A percentile compares a stretch with the other conserved stretches of the same genome.
phyloP scores from a whole-genome alignment of 2,797 vertebrate genomes.

The Trematocara caparti region DNA sequence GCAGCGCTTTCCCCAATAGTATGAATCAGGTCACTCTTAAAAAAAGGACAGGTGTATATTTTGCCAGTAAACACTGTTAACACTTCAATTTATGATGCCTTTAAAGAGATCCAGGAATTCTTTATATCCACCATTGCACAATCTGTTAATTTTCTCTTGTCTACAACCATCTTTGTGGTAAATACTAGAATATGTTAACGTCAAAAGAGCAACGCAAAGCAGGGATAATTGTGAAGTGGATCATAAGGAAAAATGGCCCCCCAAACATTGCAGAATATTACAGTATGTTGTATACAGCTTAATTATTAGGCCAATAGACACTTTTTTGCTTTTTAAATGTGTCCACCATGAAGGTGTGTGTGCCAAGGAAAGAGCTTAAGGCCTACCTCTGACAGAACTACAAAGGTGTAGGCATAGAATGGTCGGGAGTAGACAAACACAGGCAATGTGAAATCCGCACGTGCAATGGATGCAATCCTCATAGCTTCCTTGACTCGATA shows the following conservation, averaged over 20 bases:
- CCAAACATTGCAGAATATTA: background rate
- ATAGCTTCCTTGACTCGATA: conserved; percentile 87
- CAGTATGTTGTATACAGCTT: background rate
- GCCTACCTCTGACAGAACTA: conserved; percentile 86
- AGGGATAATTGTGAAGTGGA: background rate
- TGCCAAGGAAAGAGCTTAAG: background rate
- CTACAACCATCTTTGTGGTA: background rate
- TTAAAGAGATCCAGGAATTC: background rate
- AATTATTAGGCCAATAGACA: background rate
- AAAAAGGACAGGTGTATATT: background rate
- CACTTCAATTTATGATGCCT: background rate
- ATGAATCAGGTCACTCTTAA: conserved; percentile 84
- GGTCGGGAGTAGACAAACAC: conserved; percentile 90
- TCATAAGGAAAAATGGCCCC: background rate
- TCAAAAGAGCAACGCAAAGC: background rate
- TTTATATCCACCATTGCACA: background rate
- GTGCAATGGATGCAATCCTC: conserved; percentile 83
- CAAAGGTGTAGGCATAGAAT: conserved; percentile 87
- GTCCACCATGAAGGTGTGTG: background rate
- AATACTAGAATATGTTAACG: background rate
- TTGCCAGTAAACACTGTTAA: background rate
- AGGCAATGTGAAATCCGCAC: conserved; percentile 77
- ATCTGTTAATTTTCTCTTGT: background rate
- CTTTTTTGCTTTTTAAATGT: background rate
- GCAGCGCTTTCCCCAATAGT: conserved; percentile 88